A percentile compares a stretch with the other conserved stretches of the same genome.
These are phyloP conservation scores for Sitobion miscanthi DNA, from an alignment of 1,140 invertebrate genomes.

Conservation along the genomic window DNA sequence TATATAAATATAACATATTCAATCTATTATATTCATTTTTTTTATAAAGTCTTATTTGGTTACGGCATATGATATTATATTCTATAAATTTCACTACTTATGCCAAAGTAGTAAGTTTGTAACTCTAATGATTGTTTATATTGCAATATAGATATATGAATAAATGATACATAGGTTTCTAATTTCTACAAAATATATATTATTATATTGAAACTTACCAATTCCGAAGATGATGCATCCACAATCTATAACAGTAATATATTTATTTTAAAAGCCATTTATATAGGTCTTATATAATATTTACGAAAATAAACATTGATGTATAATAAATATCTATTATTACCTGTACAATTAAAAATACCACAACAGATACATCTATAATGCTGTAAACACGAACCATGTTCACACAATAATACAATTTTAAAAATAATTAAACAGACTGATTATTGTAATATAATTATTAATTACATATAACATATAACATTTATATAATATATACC, in stretches of 20 bases:
- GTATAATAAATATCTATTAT: background rate
- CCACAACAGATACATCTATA: background rate
- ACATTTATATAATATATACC: too few species aligned
- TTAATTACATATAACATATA: background rate
- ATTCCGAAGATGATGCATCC: background rate
- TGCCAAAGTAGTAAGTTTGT: background rate
- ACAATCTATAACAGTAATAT: background rate
- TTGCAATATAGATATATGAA: background rate
- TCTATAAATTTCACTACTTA: background rate
- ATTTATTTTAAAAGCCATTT: background rate
- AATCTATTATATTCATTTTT: background rate
- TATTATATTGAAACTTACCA: background rate
- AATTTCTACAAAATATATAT: background rate
- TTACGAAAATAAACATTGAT: background rate
- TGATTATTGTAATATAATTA: background rate
- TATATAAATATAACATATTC: background rate
- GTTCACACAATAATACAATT: background rate
- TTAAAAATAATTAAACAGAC: background rate
- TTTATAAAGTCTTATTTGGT: background rate
- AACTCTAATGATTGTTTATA: background rate
- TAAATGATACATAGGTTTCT: background rate
- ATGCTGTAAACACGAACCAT: background rate
- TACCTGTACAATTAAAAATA: background rate
- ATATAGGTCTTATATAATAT: too few species aligned
- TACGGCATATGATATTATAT: background rate